These are phyloP conservation scores for Drosophila meridiana DNA, from an alignment of 2,888 invertebrate genomes.

Conservation along the genomic window DNA sequence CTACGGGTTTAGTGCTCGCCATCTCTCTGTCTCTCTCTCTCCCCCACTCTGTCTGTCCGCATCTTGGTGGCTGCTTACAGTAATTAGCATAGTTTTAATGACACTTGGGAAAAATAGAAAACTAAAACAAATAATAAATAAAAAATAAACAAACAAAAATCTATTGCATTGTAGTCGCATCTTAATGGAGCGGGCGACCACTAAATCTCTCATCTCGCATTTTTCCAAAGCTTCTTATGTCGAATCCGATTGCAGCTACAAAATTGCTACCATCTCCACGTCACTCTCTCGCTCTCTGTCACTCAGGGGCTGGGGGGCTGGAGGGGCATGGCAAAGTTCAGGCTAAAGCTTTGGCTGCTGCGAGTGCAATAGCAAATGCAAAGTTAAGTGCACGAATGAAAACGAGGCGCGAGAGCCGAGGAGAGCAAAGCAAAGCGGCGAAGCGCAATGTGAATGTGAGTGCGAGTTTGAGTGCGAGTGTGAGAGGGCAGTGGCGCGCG, in stretches of 20 bases:
- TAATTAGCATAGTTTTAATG: slow-evolving; percentile 66
- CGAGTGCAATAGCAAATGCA: slow-evolving; percentile 48
- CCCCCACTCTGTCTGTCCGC: not conserved
- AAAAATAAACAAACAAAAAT: slow-evolving; percentile 19
- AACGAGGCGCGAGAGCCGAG: not conserved
- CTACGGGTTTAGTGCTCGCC: not conserved
- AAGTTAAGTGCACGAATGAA: slow-evolving; percentile 26
- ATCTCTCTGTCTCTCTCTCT: not conserved
- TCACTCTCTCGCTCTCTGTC: not conserved
- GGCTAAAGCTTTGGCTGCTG: slow-evolving; percentile 36
- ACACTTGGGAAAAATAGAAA: slow-evolving; percentile 18
- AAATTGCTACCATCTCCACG: slow-evolving; percentile 4
- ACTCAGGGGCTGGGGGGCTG: slow-evolving; percentile 13
- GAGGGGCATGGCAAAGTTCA: slow-evolving; percentile 46
- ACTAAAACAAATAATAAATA: slow-evolving; percentile 7
- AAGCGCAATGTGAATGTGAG: too few species aligned
- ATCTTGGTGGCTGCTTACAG: slow-evolving; percentile 38
- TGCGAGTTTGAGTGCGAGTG: too few species aligned
- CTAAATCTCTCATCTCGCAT: slow-evolving; percentile 42
- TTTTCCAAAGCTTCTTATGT: slow-evolving; percentile 28
- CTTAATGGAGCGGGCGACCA: slow-evolving; percentile 21
- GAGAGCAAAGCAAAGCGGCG: not conserved
- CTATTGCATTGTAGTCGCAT: slow-evolving; percentile 15
- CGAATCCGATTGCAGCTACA: slow-evolving; percentile 29
- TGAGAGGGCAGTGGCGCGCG: not conserved